Evolutionary conservation across 1,140 invertebrate genomes (phyloP).

Genomic region (Drosophila watanabei): DNA sequence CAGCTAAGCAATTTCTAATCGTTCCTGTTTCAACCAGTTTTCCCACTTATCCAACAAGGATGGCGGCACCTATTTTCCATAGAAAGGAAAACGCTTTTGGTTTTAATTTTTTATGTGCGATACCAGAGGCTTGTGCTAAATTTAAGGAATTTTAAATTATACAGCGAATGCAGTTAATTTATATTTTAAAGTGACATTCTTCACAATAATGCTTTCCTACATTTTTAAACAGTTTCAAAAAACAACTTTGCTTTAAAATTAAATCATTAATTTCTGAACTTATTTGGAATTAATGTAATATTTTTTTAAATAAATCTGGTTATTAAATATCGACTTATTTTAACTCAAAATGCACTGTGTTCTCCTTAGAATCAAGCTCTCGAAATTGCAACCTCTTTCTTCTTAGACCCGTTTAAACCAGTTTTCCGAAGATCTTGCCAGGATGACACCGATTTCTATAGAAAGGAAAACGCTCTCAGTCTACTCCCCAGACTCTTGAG

Average conservation of each 20-base stretch:
- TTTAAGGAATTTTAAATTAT: background rate
- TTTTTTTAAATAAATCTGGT: too few species aligned
- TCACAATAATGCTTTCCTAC: background rate
- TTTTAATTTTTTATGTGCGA: background rate
- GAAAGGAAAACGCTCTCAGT: constrained; percentile 1
- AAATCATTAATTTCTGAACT: background rate
- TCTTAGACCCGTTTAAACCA: background rate
- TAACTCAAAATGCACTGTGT: background rate
- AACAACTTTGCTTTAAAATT: background rate
- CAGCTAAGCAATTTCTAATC: background rate
- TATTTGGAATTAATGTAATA: background rate
- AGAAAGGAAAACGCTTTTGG: constrained; percentile 17
- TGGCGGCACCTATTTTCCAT: constrained; percentile 3
- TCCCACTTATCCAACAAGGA: constrained; percentile 3
- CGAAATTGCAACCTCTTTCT: constrained; percentile 12
- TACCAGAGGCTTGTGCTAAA: background rate
- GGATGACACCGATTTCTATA: constrained; percentile 9
- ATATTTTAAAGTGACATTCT: background rate
- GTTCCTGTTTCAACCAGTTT: constrained; percentile 5
- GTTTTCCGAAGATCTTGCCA: constrained; percentile 5
- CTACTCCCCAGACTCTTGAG: background rate
- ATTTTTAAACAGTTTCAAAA: background rate
- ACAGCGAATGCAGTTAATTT: too few species aligned
- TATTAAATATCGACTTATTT: background rate
- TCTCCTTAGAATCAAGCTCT: background rate